These are phyloP conservation scores for Tridacna crocea DNA, from an alignment of 2,888 invertebrate genomes.

Conservation along the genomic window DNA sequence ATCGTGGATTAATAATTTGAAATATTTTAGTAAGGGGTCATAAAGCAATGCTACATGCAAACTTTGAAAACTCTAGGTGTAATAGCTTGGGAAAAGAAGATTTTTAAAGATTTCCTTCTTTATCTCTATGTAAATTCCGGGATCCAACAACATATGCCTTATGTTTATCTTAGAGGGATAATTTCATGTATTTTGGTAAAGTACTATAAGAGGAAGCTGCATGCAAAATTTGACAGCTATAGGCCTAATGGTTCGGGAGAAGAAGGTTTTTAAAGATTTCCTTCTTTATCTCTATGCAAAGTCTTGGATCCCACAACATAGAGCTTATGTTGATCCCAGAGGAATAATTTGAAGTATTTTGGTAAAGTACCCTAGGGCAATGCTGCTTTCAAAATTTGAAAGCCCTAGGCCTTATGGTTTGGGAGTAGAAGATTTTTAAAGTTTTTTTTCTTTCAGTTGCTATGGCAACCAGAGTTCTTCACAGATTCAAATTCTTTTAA, in stretches of 20 bases:
- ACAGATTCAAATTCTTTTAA: slow-evolving; percentile 5
- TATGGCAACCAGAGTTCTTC: slow-evolving; percentile 8
- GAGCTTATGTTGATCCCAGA: background rate
- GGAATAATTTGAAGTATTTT: slow-evolving; percentile 3
- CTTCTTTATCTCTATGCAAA: background rate
- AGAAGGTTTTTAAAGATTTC: background rate
- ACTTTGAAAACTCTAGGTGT: background rate
- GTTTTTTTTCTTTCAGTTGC: slow-evolving; percentile 1
- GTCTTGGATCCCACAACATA: slow-evolving; percentile 8
- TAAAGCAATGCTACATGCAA: background rate
- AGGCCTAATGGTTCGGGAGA: slow-evolving; percentile 2
- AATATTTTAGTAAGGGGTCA: background rate
- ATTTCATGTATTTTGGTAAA: slow-evolving; percentile 4
- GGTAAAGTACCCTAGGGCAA: slow-evolving; percentile 1
- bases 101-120: slow-evolving; percentile 9
- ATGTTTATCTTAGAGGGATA: background rate
- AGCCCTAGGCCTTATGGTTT: slow-evolving; percentile 2
- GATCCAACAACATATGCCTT: background rate
- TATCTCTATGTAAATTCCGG: background rate
- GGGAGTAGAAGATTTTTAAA: slow-evolving; percentile 6
- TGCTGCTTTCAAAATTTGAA: slow-evolving; percentile 1
- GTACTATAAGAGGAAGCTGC: background rate
- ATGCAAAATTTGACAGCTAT: slow-evolving; percentile 4
- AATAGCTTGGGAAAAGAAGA: slow-evolving; percentile 3
- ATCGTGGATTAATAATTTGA: background rate